phyloP scores from a whole-genome alignment of 1,140 invertebrate species.

The Microplitis demolitor region DNA sequence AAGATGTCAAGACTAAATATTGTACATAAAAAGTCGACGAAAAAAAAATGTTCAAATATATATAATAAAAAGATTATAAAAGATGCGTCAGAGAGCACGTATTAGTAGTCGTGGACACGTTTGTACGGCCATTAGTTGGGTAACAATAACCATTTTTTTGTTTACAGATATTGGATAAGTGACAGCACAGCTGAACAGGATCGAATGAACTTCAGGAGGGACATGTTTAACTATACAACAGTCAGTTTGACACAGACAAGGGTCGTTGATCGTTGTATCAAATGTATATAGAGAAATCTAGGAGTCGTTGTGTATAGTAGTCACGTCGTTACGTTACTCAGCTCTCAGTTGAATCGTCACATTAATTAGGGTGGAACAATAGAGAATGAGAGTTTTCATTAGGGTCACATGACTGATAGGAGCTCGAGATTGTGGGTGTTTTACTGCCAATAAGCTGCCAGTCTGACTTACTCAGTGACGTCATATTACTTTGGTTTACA shows the following conservation, averaged over 20 bases:
- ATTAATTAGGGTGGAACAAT: conserved; percentile 61
- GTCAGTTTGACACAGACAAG: not conserved
- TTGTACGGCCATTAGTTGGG: conserved; percentile 16
- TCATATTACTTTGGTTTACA: too few relatives aligned
- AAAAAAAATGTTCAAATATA: too few relatives aligned
- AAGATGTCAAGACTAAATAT: too few relatives aligned
- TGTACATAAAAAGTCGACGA: too few relatives aligned
- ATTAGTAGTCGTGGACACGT: not conserved
- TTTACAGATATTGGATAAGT: conserved; percentile 61
- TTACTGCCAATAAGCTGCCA: conserved; percentile 29
- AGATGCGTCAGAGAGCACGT: too few relatives aligned
- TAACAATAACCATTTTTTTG: conserved; percentile 56
- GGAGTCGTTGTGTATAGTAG: not conserved
- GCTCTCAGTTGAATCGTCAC: conserved; percentile 16
- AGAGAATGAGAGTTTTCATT: conserved; percentile 58
- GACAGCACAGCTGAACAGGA: conserved; percentile 53
- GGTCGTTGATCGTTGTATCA: not conserved
- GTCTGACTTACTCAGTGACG: not conserved
- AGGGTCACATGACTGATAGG: conserved; percentile 49
- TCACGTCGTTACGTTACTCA: not conserved
- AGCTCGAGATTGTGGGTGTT: conserved; percentile 56
- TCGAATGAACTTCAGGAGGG: conserved; percentile 35
- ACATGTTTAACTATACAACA: conserved; percentile 9
- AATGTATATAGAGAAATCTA: not conserved
- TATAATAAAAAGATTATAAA: too few relatives aligned